Evolutionary conservation across 2,113 vertebrate species (phyloP).

Genomic region (Calcarius ornatus): DNA sequence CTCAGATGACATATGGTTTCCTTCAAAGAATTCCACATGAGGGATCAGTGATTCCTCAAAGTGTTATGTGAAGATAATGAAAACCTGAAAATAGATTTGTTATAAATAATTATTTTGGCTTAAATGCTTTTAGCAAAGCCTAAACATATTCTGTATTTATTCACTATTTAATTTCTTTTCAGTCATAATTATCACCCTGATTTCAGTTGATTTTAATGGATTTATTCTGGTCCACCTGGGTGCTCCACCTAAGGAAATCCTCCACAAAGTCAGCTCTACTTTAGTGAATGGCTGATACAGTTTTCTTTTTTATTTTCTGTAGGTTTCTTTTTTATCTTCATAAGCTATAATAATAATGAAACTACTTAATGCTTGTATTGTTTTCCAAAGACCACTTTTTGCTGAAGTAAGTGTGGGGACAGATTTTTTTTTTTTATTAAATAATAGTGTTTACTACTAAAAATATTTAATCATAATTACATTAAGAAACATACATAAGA

Average conservation of each 20-base stretch:
- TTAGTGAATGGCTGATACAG: not conserved
- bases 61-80: not conserved
- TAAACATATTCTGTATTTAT: not conserved
- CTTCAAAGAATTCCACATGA: not conserved
- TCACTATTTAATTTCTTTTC: not conserved
- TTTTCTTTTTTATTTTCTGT: constrained; percentile 30
- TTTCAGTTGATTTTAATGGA: not conserved
- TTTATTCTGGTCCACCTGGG: not conserved
- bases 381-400: constrained; percentile 59
- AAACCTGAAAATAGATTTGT: not conserved
- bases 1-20: not conserved
- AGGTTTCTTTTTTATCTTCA: not conserved
- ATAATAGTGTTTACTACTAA: constrained; percentile 63
- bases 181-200: not conserved
- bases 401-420: constrained; percentile 14
- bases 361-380: constrained; percentile 52
- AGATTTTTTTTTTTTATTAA: constrained; percentile 47
- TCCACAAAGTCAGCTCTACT: not conserved
- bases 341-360: constrained; percentile 56
- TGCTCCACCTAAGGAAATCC: not conserved
- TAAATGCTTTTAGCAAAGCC: not conserved
- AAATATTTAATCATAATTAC: constrained; percentile 84
- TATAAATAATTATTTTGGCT: not conserved
- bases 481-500: constrained; percentile 83
- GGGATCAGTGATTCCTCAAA: not conserved